These are phyloP conservation scores for Ammodytes dubius DNA, from an alignment of 2,113 vertebrate genomes.

Conservation along the genomic window DNA sequence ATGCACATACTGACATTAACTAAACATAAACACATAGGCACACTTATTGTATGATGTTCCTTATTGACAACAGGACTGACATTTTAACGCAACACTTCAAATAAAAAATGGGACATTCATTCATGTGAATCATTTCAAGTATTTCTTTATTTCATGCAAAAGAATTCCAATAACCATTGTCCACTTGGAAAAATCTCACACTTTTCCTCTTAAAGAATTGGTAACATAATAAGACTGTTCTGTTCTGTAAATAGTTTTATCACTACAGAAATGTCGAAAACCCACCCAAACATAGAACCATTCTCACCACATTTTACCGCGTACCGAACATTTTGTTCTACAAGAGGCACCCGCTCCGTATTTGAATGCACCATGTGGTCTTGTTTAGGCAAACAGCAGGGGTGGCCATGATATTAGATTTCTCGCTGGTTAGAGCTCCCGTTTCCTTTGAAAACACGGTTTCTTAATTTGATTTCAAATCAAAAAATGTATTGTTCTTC, in stretches of 20 bases:
- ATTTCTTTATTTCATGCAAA: slow-evolving; percentile 43
- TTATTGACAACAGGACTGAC: no score
- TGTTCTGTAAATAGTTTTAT: slow-evolving; percentile 1
- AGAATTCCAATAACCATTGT: slow-evolving; percentile 6
- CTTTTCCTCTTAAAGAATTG: slow-evolving; percentile 10
- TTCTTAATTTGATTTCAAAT: slow-evolving; percentile 15
- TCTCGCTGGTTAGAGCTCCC: neutral
- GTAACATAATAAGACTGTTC: slow-evolving; percentile 37
- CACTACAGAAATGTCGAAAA: neutral
- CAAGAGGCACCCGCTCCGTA: slow-evolving; percentile 11
- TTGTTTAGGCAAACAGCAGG: slow-evolving; percentile 8
- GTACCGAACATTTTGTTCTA: neutral
- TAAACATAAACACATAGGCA: no score
- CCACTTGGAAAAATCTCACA: slow-evolving; percentile 28
- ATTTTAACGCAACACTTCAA: neutral
- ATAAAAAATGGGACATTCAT: neutral
- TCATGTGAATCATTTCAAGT: slow-evolving; percentile 4
- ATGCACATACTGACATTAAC: neutral
- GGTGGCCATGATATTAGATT: slow-evolving; percentile 1
- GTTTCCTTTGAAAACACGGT: neutral
- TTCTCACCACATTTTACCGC: neutral
- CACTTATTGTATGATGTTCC: no score
- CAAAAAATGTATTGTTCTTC: slow-evolving; percentile 20
- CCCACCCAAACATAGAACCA: neutral
- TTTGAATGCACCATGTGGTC: neutral